These are phyloP conservation scores for Ennomos erosarius DNA, from an alignment of 2,888 invertebrate genomes.

Conservation along the genomic window DNA sequence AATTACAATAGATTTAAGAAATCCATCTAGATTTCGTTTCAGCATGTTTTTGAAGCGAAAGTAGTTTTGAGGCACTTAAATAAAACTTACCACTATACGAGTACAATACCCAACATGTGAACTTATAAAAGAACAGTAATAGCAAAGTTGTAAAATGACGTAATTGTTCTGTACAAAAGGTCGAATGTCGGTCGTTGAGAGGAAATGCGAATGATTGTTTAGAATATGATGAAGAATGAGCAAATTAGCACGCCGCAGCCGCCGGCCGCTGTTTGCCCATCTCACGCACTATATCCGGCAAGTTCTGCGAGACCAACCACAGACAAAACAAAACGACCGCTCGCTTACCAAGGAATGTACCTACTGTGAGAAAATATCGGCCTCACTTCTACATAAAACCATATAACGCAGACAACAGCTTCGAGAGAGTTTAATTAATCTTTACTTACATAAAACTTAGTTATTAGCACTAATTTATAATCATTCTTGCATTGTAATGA, in stretches of 20 bases:
- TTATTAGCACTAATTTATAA: neutral
- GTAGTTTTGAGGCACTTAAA: no score
- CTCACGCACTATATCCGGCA: conserved; percentile 71
- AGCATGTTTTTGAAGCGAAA: no score
- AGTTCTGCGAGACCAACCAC: conserved; percentile 24
- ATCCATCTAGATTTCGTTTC: no score
- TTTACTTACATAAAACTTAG: neutral
- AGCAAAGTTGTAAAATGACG: conserved; percentile 7
- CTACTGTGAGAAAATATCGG: conserved; percentile 12
- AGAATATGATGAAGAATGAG: conserved; percentile 56
- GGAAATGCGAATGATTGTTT: conserved; percentile 56
- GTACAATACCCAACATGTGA: no score
- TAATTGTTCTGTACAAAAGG: conserved; percentile 22
- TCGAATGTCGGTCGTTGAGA: conserved; percentile 25
- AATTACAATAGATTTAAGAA: conserved; percentile 1
- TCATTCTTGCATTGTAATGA: conserved; percentile 4
- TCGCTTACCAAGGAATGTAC: conserved; percentile 19
- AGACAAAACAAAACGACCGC: conserved; percentile 47
- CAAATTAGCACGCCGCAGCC: conserved; percentile 58
- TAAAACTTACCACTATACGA: no score
- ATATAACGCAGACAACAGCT: no score
- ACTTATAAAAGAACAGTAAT: neutral
- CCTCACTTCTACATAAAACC: conserved; percentile 1
- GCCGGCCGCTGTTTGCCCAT: conserved; percentile 66
- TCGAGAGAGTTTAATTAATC: no score